phyloP scores from a whole-genome alignment of 2,113 vertebrate genomes.

The Sylvilagus bachmani region DNA sequence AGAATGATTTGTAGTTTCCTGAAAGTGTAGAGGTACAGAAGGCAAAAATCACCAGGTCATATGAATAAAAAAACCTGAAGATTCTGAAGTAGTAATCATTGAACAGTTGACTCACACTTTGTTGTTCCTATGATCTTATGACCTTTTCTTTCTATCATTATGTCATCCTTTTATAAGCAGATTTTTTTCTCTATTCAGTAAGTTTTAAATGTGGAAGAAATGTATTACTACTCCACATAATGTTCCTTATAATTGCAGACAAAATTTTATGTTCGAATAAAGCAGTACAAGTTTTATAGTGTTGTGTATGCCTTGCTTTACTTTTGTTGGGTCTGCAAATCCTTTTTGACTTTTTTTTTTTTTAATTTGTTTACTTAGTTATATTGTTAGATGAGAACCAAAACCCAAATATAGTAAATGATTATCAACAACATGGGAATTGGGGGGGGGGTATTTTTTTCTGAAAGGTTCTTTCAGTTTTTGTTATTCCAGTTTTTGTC shows the following conservation, averaged over 20 bases:
- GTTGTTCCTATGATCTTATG: background rate
- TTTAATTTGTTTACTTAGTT: too few relatives aligned
- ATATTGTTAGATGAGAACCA: background rate
- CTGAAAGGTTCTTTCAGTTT: background rate
- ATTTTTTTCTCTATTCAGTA: background rate
- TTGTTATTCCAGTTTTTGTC: background rate
- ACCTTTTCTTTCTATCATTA: background rate
- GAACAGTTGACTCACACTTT: background rate
- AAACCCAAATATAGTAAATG: background rate
- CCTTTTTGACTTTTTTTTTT: background rate
- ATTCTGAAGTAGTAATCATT: background rate
- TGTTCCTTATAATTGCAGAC: background rate
- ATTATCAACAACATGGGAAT: background rate
- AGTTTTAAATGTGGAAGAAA: background rate
- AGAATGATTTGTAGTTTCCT: background rate
- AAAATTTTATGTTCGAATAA: background rate
- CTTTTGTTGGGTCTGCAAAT: background rate
- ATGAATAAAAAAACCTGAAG: background rate
- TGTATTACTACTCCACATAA: background rate
- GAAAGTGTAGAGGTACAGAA: too few relatives aligned
- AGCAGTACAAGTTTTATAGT: background rate
- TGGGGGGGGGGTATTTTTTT: background rate
- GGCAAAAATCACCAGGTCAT: background rate
- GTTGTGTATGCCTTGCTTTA: background rate
- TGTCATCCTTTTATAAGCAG: background rate